Conservation (phyloP, 2,888 invertebrate species). For the Schizaphis graminum region DNA sequence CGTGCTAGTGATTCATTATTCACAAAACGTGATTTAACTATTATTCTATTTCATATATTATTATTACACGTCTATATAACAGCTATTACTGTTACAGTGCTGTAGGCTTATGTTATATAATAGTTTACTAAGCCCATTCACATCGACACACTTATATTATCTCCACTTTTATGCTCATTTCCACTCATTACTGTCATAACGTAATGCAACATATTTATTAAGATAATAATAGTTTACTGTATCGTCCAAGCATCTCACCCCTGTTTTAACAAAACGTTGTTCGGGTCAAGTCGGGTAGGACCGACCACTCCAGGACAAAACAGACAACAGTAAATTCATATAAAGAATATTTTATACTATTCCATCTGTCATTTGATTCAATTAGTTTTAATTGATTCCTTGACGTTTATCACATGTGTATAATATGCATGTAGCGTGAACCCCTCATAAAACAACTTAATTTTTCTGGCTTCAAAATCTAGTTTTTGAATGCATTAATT, state of each 20-base stretch:
- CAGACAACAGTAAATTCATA: background rate
- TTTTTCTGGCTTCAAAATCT: background rate
- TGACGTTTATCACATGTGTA: background rate
- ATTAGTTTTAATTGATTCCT: background rate
- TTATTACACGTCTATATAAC: background rate
- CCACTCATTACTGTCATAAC: background rate
- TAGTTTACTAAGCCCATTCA: background rate
- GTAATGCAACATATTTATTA: background rate
- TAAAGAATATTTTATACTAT: background rate
- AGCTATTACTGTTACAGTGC: background rate
- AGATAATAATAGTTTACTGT: background rate
- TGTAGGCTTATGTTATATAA: background rate
- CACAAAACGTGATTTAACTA: background rate
- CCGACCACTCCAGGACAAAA: background rate
- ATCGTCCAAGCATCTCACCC: background rate
- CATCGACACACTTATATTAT: background rate
- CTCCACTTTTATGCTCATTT: background rate
- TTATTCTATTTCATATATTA: background rate
- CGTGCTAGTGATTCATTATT: background rate
- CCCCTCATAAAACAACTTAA: background rate
- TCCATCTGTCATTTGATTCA: background rate
- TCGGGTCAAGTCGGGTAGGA: background rate
- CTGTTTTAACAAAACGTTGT: background rate
- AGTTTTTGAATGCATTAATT: background rate
- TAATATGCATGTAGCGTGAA: background rate